Conservation (phyloP, 2,888 invertebrate genomes). For the Orthonevra nobilis region DNA sequence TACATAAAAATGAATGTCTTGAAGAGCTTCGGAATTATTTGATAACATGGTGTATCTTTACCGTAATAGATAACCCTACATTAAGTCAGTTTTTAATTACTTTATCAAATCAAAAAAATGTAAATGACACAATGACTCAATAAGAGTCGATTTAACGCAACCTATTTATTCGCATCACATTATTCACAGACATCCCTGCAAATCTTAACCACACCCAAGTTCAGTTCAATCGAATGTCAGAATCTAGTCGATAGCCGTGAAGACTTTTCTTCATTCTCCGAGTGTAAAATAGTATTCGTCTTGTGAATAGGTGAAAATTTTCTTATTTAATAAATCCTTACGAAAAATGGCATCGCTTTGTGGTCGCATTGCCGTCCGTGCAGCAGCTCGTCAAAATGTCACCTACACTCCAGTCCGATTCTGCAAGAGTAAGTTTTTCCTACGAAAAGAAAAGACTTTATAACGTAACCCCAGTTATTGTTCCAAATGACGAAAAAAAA, state of each 20-base stretch:
- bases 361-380: constrained; percentile 85
- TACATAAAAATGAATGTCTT: too few relatives aligned
- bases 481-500: constrained; percentile 25
- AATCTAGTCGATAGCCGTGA: constrained; percentile 60
- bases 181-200: background rate
- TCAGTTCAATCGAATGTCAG: constrained; percentile 50
- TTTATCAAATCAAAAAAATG: too few relatives aligned
- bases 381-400: constrained; percentile 85
- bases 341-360: constrained; percentile 88
- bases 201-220: constrained; percentile 39
- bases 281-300: constrained; percentile 71
- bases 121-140: too few relatives aligned
- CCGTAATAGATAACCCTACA: too few relatives aligned
- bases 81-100: too few relatives aligned
- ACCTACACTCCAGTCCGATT: constrained; percentile 83
- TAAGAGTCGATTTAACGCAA: background rate
- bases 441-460: background rate
- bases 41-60: too few relatives aligned
- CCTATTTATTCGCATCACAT: background rate
- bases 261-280: constrained; percentile 66
- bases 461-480: too few relatives aligned
- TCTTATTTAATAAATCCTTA: constrained; percentile 50
- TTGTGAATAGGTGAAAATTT: constrained; percentile 72
- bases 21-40: too few relatives aligned
- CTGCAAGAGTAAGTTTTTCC: constrained; percentile 84